Evolutionary conservation across 2,113 vertebrate species (phyloP).

Genomic region (Xerus inauris): DNA sequence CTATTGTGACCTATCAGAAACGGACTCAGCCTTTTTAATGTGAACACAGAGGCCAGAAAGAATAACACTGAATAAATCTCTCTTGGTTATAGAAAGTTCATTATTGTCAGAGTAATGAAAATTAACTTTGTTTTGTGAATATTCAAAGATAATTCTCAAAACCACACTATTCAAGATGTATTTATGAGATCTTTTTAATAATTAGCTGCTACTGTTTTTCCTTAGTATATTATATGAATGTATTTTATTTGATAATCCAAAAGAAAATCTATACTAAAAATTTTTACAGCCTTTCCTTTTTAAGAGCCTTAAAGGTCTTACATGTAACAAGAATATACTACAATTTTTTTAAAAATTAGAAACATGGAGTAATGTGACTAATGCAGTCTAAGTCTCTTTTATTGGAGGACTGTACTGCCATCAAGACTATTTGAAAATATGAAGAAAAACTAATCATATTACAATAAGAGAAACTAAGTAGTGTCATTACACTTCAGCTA

Average conservation of each 20-base stretch:
- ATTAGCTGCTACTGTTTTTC: neutral
- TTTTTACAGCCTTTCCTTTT: constrained; percentile 25
- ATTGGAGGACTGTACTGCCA: neutral
- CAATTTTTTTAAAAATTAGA: neutral
- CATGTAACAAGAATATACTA: constrained; percentile 4
- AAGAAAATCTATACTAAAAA: neutral
- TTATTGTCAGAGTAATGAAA: constrained; percentile 73
- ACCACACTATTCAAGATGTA: neutral
- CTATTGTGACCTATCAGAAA: constrained; percentile 77
- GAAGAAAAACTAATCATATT: neutral
- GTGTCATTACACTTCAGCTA: neutral
- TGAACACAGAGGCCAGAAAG: constrained; percentile 72
- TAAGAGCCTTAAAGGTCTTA: constrained; percentile 52
- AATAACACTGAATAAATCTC: constrained; percentile 56
- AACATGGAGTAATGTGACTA: neutral
- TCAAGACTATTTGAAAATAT: constrained; percentile 37
- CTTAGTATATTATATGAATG: neutral
- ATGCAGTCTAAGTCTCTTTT: neutral
- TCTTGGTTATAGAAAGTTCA: constrained; percentile 73
- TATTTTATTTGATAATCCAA: constrained; percentile 19
- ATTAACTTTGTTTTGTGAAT: constrained; percentile 68
- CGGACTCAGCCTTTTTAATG: constrained; percentile 71
- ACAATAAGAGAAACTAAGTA: constrained; percentile 24
- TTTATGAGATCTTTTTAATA: neutral
- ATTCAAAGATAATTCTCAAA: constrained; percentile 53